Evolutionary conservation across 2,113 vertebrate species (phyloP).

Genomic region (Marmota flaviventris): DNA sequence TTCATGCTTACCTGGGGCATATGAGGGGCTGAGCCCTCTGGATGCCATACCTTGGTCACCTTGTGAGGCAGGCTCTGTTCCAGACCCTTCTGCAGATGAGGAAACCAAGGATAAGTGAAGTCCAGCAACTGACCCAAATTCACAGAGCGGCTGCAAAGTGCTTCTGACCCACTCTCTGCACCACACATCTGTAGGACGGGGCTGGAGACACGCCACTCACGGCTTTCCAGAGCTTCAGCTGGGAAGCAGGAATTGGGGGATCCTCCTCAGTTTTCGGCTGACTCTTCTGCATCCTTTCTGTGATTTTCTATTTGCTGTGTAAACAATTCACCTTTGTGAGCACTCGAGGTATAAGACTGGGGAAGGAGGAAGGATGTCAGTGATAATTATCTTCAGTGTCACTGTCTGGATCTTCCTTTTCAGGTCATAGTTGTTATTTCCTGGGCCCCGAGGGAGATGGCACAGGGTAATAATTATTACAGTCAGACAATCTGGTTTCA

Average conservation of each 20-base stretch:
- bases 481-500: not conserved
- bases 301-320: not conserved
- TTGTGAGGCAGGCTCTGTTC: not conserved
- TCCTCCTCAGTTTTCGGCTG: not conserved
- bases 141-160: not conserved
- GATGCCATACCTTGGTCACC: not conserved
- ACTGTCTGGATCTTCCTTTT: not conserved
- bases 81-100: not conserved
- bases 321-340: not conserved
- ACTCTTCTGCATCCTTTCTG: not conserved
- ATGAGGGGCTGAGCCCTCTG: not conserved
- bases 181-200: too few relatives aligned
- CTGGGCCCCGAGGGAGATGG: not conserved
- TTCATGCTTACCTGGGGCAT: not conserved
- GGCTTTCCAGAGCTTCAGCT: not conserved
- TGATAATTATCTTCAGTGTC: slow-evolving; percentile 6
- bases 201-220: not conserved
- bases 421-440: not conserved
- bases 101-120: not conserved
- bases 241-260: not conserved
- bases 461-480: not conserved
- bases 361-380: not conserved
- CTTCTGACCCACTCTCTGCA: not conserved
- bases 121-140: not conserved
- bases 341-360: not conserved